phyloP scores from a whole-genome alignment of 2,113 vertebrate genomes.

The Prunella fulvescens region DNA sequence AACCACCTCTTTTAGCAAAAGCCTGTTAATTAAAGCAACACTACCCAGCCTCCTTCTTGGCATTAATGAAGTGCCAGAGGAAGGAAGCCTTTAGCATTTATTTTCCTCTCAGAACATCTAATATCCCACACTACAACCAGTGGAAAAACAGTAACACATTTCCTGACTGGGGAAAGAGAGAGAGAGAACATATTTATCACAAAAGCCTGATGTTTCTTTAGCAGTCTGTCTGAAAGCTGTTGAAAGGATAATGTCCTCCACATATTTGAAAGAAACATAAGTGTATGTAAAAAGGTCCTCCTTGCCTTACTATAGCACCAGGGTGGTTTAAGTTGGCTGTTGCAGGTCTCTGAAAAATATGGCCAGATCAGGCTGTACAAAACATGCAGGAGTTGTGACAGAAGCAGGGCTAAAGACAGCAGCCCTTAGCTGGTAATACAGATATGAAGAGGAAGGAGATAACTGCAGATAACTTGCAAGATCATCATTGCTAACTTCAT shows the following conservation, averaged over 20 bases:
- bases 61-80: slow-evolving; percentile 34
- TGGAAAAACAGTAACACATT: slow-evolving; percentile 15
- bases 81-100: slow-evolving; percentile 25
- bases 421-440: not conserved
- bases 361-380: not conserved
- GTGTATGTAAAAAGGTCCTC: not conserved
- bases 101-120: slow-evolving; percentile 32
- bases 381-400: not conserved
- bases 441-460: not conserved
- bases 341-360: not conserved
- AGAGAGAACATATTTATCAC: not conserved
- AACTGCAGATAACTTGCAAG: not conserved
- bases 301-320: not conserved
- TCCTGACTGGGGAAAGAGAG: not conserved
- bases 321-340: not conserved
- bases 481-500: not conserved
- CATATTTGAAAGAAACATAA: not conserved
- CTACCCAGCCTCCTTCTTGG: not conserved
- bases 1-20: not conserved
- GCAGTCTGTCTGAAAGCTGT: not conserved
- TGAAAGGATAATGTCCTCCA: slow-evolving; percentile 5
- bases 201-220: not conserved
- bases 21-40: slow-evolving; percentile 9
- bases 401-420: not conserved
- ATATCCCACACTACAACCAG: not conserved